Evolutionary conservation across 2,888 invertebrate species (phyloP), one percentile per base, ranked within the genome.

Genomic region (Phlogophora meticulosa): DNA sequence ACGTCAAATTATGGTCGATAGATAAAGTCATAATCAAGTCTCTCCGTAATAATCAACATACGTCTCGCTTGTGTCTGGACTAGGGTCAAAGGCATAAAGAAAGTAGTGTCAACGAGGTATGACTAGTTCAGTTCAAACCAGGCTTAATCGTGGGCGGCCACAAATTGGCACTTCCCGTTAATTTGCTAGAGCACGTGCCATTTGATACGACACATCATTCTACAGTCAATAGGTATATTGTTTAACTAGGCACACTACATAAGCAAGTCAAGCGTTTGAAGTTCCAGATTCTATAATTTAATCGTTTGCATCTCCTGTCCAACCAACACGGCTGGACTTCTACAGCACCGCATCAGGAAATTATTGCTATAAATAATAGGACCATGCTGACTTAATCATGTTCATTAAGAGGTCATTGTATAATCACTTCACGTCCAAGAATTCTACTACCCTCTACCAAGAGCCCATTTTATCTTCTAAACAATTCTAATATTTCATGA

Each of bases 111-210:
- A 84, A 79, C 83, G 45, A 80, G 81, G 57, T 73, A 72, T 76
- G 75, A 77, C 81, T 78, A 71, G 84, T 74, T 63, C 70, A 72
- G 65, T 78, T 78, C 65, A 64, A 70, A 56, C 62, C 63, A 57
- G 59, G 51, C 36, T 56, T 34, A 22, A 42, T 63, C 66, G 92
- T 90, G 82, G 91, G 89, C 88, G 85, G 66, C 40, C 66, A 59
- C 86, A 86, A 92, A 92, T 92, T 90, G 88, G 48, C 78, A 81
- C 86, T 87, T 92, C 87, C 92, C 81, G 84, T 75, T 82, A 82
- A 87, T 85, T 86, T 61, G 63, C 76, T 53, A 45, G 22, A 49
- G 64, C 80, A 80, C 82, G 82, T 75, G 78, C 58, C 75, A 74
- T 72, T 36, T 72, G 77, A 75, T 68, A 59, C 65, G 48, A 28